Evolutionary conservation across 2,797 vertebrate genomes (phyloP).

Genomic region (Clamator glandarius): DNA sequence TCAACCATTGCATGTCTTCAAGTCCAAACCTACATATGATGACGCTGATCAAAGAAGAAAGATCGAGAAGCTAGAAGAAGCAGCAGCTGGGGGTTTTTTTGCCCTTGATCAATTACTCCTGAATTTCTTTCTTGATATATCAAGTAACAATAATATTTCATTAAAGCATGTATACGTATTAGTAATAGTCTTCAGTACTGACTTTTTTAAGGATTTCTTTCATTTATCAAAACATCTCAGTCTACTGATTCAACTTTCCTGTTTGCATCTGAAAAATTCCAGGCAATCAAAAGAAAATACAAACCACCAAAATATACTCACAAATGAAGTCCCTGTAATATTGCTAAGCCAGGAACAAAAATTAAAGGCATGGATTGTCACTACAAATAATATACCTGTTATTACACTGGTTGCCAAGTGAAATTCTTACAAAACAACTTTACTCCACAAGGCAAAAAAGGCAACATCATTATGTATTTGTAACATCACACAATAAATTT

Average conservation of each 20-base stretch:
- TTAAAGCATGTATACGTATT: neutral
- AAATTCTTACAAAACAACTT: neutral
- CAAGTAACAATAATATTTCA: neutral
- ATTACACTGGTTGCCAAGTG: neutral
- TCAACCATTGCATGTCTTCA: neutral
- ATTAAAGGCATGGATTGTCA: neutral
- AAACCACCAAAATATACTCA: neutral
- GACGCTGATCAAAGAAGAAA: neutral
- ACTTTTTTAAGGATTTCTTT: neutral
- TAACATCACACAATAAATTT: neutral
- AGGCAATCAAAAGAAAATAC: neutral
- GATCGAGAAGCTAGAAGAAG: neutral
- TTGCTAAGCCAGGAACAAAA: neutral
- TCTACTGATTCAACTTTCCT: neutral
- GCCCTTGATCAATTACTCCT: neutral
- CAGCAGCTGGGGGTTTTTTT: neutral
- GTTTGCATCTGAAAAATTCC: neutral
- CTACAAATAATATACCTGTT: neutral
- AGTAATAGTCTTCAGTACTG: neutral
- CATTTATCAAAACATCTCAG: neutral
- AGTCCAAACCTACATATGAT: neutral
- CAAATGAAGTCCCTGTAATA: neutral
- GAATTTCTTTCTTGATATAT: neutral
- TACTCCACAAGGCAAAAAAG: neutral
- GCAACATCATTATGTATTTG: neutral